Conservation (phyloP, 2,113 vertebrate species). For the Centropus bengalensis region DNA sequence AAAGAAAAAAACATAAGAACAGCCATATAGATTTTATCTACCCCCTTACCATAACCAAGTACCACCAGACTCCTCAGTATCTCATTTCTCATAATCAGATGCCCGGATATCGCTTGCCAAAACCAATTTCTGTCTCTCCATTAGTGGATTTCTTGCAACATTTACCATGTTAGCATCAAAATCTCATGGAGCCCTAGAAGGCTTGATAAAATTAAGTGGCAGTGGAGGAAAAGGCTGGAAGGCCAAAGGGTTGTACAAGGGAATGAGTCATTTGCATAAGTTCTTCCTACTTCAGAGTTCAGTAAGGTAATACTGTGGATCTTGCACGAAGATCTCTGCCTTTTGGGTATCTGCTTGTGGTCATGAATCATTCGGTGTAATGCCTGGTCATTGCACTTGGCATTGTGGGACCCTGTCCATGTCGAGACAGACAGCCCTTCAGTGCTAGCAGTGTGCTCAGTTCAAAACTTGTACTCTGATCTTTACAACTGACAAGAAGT, state of each 20-base stretch:
- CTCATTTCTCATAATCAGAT: not conserved
- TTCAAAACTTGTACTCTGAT: not conserved
- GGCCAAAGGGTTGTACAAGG: not conserved
- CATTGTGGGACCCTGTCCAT: not conserved
- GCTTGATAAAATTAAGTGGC: not conserved
- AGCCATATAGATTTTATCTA: not conserved
- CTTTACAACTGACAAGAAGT: conserved; percentile 12
- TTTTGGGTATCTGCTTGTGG: not conserved
- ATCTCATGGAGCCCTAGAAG: not conserved
- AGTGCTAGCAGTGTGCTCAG: not conserved
- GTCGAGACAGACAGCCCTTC: not conserved
- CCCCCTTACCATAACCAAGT: not conserved
- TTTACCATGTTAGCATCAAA: not conserved
- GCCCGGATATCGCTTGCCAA: not conserved
- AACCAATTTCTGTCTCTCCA: not conserved
- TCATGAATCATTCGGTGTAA: not conserved
- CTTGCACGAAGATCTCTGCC: not conserved
- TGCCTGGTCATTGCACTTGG: rapidly evolving
- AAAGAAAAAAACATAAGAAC: not conserved
- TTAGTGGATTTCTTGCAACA: not conserved
- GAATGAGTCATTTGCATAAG: not conserved
- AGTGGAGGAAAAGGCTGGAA: not conserved
- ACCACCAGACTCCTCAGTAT: not conserved
- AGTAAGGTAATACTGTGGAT: not conserved
- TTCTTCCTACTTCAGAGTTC: not conserved